phyloP scores from a whole-genome alignment of 2,888 invertebrate species.

The Crossocerus cetratus region DNA sequence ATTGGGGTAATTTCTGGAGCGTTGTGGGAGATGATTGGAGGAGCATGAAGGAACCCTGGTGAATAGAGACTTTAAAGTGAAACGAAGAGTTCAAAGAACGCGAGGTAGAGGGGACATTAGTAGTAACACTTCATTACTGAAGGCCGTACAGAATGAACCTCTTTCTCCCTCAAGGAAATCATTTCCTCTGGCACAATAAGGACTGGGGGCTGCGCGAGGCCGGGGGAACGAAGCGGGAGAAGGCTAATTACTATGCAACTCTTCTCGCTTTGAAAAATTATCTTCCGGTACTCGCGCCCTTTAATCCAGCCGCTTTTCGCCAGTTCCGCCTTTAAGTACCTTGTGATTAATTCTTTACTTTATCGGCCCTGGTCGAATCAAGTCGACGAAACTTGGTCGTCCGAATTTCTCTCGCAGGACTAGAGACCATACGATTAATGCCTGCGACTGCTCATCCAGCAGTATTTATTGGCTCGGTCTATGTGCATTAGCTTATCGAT shows the following conservation, averaged over 20 bases:
- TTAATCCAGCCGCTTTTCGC: slow-evolving; percentile 68
- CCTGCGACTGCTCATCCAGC: too few species aligned
- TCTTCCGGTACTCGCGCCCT: slow-evolving; percentile 52
- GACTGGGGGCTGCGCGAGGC: neutral
- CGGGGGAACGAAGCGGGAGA: neutral
- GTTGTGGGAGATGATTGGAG: too few species aligned
- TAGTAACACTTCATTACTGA: neutral
- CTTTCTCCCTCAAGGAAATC: neutral
- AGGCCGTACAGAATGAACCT: neutral
- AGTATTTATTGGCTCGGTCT: too few species aligned
- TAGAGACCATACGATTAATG: too few species aligned
- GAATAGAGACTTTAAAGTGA: too few species aligned
- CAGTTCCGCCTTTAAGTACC: slow-evolving; percentile 5
- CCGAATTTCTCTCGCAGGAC: neutral
- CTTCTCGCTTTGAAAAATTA: slow-evolving; percentile 41
- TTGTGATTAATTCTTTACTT: slow-evolving; percentile 9
- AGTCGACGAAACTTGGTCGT: neutral
- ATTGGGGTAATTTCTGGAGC: neutral
- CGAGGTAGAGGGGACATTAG: neutral
- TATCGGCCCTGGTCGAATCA: neutral
- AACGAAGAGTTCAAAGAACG: neutral
- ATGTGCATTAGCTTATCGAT: too few species aligned
- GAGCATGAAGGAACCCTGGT: too few species aligned
- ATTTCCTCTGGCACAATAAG: neutral
- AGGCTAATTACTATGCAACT: slow-evolving; percentile 7